Conservation (phyloP, 1,140 invertebrate species). For the Trichonephila inaurata region DNA sequence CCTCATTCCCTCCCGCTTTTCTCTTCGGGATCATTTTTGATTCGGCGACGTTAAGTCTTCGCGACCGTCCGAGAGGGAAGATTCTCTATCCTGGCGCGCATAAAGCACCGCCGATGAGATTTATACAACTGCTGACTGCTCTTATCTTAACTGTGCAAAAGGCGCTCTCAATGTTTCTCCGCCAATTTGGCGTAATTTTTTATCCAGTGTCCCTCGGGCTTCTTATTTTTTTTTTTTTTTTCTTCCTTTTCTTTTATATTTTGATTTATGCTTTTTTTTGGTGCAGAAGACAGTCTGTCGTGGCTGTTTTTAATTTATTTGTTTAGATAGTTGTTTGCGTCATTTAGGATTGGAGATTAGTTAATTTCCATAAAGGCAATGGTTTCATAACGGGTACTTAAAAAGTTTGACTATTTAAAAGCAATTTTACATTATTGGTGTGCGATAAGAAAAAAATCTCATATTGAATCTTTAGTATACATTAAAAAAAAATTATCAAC, state of each 20-base stretch:
- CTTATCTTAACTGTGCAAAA: slow-evolving; percentile 66
- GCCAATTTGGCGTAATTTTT: slow-evolving; percentile 70
- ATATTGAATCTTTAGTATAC: no score
- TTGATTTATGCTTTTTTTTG: not conserved
- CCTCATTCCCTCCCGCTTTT: slow-evolving; percentile 7
- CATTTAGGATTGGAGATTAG: not conserved
- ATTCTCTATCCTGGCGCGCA: slow-evolving; percentile 38
- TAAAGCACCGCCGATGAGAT: slow-evolving; percentile 62
- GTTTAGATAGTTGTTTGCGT: not conserved
- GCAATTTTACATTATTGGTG: no score
- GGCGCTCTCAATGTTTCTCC: slow-evolving; percentile 33
- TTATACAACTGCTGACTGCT: slow-evolving; percentile 75
- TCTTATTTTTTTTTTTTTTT: not conserved
- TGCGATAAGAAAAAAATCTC: no score
- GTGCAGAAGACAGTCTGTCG: not conserved
- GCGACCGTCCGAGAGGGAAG: slow-evolving; percentile 19
- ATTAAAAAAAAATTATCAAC: no score
- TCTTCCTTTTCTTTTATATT: not conserved
- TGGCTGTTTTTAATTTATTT: not conserved
- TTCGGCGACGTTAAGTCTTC: slow-evolving; percentile 72
- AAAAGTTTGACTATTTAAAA: no score
- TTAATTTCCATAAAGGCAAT: not conserved
- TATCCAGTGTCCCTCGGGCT: not conserved
- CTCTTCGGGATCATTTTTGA: slow-evolving; percentile 68
- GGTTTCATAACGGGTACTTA: no score